Base-by-base conservation (phyloP, 2,797 vertebrate species). In the Oreonectes daqikongensis region DNA sequence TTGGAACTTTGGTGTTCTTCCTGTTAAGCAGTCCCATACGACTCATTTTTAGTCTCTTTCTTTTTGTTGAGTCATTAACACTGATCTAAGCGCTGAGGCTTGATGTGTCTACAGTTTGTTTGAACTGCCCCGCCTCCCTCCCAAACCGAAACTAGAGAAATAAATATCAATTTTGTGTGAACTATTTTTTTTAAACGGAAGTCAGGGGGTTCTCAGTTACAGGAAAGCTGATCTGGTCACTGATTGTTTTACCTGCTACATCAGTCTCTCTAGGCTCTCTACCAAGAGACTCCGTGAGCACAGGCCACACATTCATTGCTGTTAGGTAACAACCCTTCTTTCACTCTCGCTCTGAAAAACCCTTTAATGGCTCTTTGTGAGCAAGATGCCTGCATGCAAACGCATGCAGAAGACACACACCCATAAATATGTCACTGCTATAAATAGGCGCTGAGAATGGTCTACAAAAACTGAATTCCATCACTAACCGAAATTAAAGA, bases 261-360 rank as follows among this genome's bases (percentile, higher is more conserved):
- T 24, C 52, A 24, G 9, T 53, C 40, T 42, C 40, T 42, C 40
- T 42, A 12, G 12, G 17, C 38, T 59, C 18, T 52, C 22, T 15
- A 42, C 22, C 22, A 28, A 35, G 7, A 35, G 59, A 20, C 24
- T n/a, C 46, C 66, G 11, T 22, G 18, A 75, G 59, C 38, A 75
- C 40, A 66, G 35, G 18, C 11, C 50, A 66, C 61, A 42, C n/a
- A 66, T 44, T 57, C 5, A 65, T 1, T 53, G 12, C 32, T 15
- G 20, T 52, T 63, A 30, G 15, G 28, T 81, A 85, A 84, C 76
- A 84, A 60, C 26, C 78, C n/a, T 65, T 50, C 75, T 38, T 73
- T 74, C 80, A 68, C 75, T 66, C 77, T 59, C 83, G 69, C 80
- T 81, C 80, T 66, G 75, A 87, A 85, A 87, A 74, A 80, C 76